Percentiles rank a stretch among this genome's conserved stretches.
phyloP scores from a whole-genome alignment of 1,140 invertebrate species.

The Anastatus disparis region DNA sequence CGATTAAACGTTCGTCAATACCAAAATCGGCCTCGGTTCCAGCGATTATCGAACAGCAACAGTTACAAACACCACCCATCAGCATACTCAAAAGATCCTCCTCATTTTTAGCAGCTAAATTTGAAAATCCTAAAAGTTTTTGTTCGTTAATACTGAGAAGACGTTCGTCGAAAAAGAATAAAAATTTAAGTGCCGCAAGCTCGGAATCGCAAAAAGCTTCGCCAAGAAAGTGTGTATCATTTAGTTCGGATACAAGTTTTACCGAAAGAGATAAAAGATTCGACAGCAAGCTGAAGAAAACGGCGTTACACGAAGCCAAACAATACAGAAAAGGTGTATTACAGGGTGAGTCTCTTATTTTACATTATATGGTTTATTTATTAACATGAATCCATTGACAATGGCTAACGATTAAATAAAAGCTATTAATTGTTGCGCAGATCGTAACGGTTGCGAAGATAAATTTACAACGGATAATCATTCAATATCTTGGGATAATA shows the following conservation, averaged over 20 bases:
- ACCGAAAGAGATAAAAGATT: background rate
- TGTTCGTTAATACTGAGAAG: too few species aligned
- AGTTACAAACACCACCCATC: slow-evolving; percentile 14
- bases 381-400: too few species aligned
- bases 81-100: slow-evolving; percentile 54
- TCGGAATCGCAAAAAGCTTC: slow-evolving; percentile 2
- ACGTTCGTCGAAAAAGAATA: too few species aligned
- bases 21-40: slow-evolving; percentile 42
- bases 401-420: too few species aligned
- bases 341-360: slow-evolving; percentile 57
- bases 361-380: too few species aligned
- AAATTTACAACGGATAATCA: slow-evolving; percentile 43
- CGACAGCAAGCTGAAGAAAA: slow-evolving; percentile 33
- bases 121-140: too few species aligned
- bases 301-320: slow-evolving; percentile 60
- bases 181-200: too few species aligned
- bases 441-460: slow-evolving; percentile 8
- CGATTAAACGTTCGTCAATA: slow-evolving; percentile 50
- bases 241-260: slow-evolving; percentile 61
- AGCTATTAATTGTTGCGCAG: slow-evolving; percentile 24
- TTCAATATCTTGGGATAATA: slow-evolving; percentile 51
- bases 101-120: slow-evolving; percentile 51
- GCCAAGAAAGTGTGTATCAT: slow-evolving; percentile 61
- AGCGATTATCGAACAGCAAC: slow-evolving; percentile 1
- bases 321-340: slow-evolving; percentile 58